phyloP scores from a whole-genome alignment of 1,140 invertebrate genomes.

The Dinoponera quadriceps region DNA sequence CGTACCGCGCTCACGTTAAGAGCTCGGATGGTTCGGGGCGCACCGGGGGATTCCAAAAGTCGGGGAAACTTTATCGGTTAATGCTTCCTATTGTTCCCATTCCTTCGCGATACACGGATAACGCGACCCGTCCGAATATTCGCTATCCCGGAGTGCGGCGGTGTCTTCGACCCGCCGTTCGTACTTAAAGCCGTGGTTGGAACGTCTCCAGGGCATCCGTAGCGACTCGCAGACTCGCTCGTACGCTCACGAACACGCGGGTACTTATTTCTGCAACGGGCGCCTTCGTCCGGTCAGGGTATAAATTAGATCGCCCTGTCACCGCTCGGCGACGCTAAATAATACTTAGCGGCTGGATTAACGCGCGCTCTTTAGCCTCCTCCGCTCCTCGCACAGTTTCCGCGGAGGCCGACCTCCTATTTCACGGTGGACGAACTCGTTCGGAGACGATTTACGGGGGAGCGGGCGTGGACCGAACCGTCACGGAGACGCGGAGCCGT shows the following conservation, averaged over 20 bases:
- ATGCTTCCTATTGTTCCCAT: not conserved
- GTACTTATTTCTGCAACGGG: constrained; percentile 71
- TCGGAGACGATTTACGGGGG: constrained; percentile 36
- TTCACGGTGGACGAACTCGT: constrained; percentile 43
- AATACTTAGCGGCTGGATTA: constrained; percentile 77
- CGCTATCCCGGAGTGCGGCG: not conserved
- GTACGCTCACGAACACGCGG: constrained; percentile 67
- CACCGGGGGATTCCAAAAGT: not conserved
- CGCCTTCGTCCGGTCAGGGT: constrained; percentile 53
- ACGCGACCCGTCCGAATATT: not conserved
- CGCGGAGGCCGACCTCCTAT: constrained; percentile 60
- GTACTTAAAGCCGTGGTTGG: constrained; percentile 63
- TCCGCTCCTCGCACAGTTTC: constrained; percentile 31
- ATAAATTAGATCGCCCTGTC: constrained; percentile 81
- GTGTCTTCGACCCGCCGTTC: not conserved
- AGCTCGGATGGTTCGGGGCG: not conserved
- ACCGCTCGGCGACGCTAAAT: constrained; percentile 73
- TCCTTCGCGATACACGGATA: not conserved
- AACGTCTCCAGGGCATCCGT: constrained; percentile 70
- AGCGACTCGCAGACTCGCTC: constrained; percentile 35
- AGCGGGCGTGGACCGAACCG: constrained; percentile 17
- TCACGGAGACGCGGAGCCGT: not conserved
- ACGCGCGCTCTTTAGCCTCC: constrained; percentile 64
- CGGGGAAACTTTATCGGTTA: not conserved
- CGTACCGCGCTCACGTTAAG: not conserved